Percentiles rank a stretch among this genome's conserved stretches.
Conservation (phyloP, 2,797 vertebrate species). For the Amblyraja radiata region DNA sequence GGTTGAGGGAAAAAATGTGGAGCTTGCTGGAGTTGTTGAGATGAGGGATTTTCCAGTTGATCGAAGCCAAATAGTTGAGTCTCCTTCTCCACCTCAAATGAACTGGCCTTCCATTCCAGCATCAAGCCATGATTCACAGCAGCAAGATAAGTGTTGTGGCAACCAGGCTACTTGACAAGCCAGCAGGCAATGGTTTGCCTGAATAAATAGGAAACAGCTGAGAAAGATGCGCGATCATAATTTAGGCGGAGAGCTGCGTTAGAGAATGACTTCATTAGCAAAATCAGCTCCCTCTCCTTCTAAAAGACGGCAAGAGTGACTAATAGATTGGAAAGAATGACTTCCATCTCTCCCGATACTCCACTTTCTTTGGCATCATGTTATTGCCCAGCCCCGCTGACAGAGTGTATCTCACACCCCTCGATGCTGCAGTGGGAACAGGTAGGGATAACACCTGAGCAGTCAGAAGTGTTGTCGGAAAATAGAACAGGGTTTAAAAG, state of each 20-base stretch:
- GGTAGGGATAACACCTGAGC: neutral
- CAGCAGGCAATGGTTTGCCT: neutral
- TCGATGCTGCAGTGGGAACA: neutral
- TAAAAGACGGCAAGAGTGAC: neutral
- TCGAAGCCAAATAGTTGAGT: neutral
- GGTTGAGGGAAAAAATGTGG: neutral
- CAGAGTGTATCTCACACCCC: neutral
- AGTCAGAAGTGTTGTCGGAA: neutral
- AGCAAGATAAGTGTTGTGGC: neutral
- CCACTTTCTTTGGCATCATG: neutral
- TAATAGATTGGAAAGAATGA: conserved; percentile 21
- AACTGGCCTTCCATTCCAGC: neutral
- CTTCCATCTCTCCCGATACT: neutral
- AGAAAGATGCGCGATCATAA: neutral
- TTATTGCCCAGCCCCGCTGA: neutral
- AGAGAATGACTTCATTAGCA: conserved; percentile 10
- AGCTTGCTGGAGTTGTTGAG: neutral
- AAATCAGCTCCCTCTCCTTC: neutral
- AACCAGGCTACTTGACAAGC: conserved; percentile 3
- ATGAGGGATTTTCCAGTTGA: too few relatives aligned
- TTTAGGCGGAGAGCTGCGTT: neutral
- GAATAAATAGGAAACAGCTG: conserved; percentile 20
- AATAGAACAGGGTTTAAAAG: neutral
- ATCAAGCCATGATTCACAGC: neutral
- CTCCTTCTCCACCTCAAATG: neutral